A percentile compares a stretch with the other conserved stretches of the same genome.
Evolutionary conservation across 2,797 vertebrate species (phyloP).

Genomic region (Meriones psammophilus): DNA sequence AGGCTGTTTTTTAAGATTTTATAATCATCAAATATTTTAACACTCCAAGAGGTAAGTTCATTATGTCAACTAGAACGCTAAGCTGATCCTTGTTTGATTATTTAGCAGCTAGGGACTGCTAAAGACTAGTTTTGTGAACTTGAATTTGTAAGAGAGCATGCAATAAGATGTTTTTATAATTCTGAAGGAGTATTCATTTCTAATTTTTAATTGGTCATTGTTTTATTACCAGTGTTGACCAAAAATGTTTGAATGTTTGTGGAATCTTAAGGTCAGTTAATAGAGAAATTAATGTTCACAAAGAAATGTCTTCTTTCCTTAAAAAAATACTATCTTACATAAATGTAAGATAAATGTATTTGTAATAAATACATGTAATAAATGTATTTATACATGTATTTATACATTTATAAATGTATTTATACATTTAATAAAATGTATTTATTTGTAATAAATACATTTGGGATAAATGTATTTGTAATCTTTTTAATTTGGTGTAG

Average conservation of each 20-base stretch:
- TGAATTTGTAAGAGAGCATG: slow-evolving; percentile 48
- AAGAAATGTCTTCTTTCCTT: slow-evolving; percentile 3
- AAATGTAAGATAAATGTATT: slow-evolving; percentile 39
- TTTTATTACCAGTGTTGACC: slow-evolving; percentile 48
- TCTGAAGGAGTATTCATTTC: slow-evolving; percentile 21
- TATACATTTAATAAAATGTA: too few species aligned
- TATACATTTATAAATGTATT: too few species aligned
- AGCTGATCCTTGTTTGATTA: slow-evolving; percentile 13
- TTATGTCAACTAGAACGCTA: neutral
- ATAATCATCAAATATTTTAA: slow-evolving; percentile 59
- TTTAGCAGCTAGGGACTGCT: slow-evolving; percentile 20
- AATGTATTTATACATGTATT: too few species aligned
- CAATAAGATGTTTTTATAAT: slow-evolving; percentile 33
- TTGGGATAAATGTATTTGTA: slow-evolving; percentile 44
- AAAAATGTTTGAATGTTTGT: slow-evolving; percentile 49
- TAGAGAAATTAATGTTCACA: slow-evolving; percentile 55
- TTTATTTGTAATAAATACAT: neutral
- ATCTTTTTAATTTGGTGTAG: slow-evolving; percentile 13
- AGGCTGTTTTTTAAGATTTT: neutral
- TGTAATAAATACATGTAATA: neutral
- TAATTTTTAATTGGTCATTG: slow-evolving; percentile 55
- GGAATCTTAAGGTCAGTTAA: slow-evolving; percentile 46
- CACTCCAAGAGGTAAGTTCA: slow-evolving; percentile 46
- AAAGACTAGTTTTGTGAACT: slow-evolving; percentile 43
- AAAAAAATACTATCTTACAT: neutral